Conservation (phyloP, 2,888 invertebrate species). For the Aromia moschata region DNA sequence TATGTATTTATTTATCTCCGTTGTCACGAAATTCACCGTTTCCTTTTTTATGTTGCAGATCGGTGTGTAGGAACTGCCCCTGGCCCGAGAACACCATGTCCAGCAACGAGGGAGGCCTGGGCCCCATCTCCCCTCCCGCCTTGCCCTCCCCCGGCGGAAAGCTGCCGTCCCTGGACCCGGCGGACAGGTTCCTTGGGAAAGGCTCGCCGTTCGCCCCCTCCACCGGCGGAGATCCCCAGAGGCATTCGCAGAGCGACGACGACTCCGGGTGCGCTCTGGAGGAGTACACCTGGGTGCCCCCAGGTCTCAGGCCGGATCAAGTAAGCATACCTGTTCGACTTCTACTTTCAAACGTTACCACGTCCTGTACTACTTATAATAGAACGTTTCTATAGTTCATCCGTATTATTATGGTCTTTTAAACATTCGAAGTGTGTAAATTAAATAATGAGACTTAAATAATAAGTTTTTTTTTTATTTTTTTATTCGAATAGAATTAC, state of each 20-base stretch:
- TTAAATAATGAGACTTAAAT: too few relatives aligned
- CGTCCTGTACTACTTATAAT: too few relatives aligned
- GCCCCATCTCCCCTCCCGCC: conserved; percentile 60
- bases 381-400: too few relatives aligned
- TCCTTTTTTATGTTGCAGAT: conserved; percentile 68
- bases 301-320: conserved; percentile 95
- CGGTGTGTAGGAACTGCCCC: conserved; percentile 86
- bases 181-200: conserved; percentile 70
- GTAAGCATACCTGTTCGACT: too few relatives aligned
- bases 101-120: conserved; percentile 61
- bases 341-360: too few relatives aligned
- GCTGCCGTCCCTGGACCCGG: conserved; percentile 61
- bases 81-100: conserved; percentile 65
- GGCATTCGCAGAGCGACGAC: conserved; percentile 94
- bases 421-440: too few relatives aligned
- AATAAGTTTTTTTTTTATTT: too few relatives aligned
- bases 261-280: conserved; percentile 98
- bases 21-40: background rate
- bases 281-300: conserved; percentile 98
- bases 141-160: conserved; percentile 59
- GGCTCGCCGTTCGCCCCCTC: conserved; percentile 65
- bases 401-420: too few relatives aligned
- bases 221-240: conserved; percentile 75
- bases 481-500: too few relatives aligned
- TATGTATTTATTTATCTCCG: background rate